A percentile compares a stretch with the other conserved stretches of the same genome.
Evolutionary conservation across 2,797 vertebrate genomes (phyloP).

Genomic region (Margarornis squamiger): DNA sequence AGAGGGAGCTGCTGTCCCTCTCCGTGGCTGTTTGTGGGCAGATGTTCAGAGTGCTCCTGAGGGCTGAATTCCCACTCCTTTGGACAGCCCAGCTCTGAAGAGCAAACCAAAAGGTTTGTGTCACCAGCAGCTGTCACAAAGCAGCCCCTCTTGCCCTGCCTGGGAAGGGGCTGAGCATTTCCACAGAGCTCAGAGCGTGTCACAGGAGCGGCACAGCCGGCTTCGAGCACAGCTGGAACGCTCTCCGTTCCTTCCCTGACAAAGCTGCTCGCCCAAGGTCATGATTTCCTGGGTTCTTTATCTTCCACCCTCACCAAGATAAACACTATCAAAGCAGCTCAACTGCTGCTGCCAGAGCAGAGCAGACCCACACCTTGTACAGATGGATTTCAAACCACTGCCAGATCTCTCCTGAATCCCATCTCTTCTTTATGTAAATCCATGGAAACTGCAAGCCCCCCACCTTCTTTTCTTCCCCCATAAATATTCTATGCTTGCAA

Average conservation of each 20-base stretch:
- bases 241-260: not conserved
- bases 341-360: not conserved
- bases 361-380: not conserved
- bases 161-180: not conserved
- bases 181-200: not conserved
- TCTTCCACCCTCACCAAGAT: not conserved
- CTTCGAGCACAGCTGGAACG: not conserved
- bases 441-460: not conserved
- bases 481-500: conserved; percentile 2
- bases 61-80: not conserved
- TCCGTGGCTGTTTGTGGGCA: accelerated
- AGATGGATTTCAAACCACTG: not conserved
- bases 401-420: not conserved
- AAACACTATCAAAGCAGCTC: not conserved
- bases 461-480: not conserved
- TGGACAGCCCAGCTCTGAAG: not conserved
- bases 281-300: not conserved
- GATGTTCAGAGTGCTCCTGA: accelerated
- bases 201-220: not conserved
- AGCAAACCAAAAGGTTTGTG: not conserved
- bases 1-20: not conserved
- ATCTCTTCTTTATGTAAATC: not conserved
- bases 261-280: not conserved
- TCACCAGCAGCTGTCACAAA: not conserved
- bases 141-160: accelerated